Percentiles rank a stretch among this genome's conserved stretches.
phyloP scores from a whole-genome alignment of 1,140 invertebrate genomes.

The Mycetomoellerius zeteki region DNA sequence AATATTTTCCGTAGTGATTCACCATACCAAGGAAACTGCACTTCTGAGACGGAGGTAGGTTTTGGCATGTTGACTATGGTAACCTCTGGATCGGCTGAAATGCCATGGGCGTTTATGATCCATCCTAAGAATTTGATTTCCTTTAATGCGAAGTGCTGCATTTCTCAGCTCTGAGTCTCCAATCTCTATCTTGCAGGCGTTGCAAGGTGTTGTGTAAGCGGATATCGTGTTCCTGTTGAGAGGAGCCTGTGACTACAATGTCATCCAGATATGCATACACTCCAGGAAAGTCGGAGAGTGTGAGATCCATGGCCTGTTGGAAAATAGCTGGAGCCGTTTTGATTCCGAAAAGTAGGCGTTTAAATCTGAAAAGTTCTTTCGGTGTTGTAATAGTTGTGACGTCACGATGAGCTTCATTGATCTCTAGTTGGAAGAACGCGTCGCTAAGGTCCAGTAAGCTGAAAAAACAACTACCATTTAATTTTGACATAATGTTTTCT shows the following conservation, averaged over 20 bases:
- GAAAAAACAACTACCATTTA: neutral
- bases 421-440: neutral
- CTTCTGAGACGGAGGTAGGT: neutral
- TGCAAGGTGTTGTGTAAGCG: neutral
- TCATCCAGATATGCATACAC: constrained; percentile 27
- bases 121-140: constrained; percentile 11
- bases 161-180: neutral
- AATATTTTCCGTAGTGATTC: constrained; percentile 44
- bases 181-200: neutral
- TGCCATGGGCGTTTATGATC: neutral
- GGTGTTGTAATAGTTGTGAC: neutral
- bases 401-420: neutral
- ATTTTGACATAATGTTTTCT: neutral
- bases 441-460: constrained; percentile 7
- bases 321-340: constrained; percentile 86
- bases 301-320: constrained; percentile 84
- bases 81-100: neutral
- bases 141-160: neutral
- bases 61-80: neutral
- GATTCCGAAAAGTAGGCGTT: constrained; percentile 71
- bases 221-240: constrained; percentile 17
- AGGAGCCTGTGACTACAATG: neutral
- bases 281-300: constrained; percentile 43
- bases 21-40: neutral
- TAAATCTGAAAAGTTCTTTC: constrained; percentile 7